Percentiles rank a stretch among this genome's conserved stretches.
Conservation (phyloP, 2,888 invertebrate genomes). For the Drosophila falleni region DNA sequence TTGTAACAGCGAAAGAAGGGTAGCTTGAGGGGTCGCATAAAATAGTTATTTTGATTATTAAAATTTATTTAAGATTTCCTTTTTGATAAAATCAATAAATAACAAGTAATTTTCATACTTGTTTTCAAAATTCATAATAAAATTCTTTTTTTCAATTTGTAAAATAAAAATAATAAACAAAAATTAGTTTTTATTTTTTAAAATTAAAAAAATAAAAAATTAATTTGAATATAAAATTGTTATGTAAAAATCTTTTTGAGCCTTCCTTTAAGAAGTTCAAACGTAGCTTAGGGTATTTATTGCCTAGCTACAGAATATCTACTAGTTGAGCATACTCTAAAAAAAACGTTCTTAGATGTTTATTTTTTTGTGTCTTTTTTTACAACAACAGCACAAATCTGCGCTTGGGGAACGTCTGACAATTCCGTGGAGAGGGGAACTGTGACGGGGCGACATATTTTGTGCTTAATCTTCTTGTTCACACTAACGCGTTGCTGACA, state of each 20-base stretch:
- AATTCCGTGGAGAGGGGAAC: conserved; percentile 17
- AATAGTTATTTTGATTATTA: no score
- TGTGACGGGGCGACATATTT: conserved; percentile 61
- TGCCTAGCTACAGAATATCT: not conserved
- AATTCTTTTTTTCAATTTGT: no score
- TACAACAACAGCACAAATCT: conserved; percentile 33
- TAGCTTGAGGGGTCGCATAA: not conserved
- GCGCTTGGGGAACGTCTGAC: conserved; percentile 36
- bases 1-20: not conserved
- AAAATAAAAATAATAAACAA: no score
- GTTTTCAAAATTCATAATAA: no score
- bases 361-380: conserved; percentile 13
- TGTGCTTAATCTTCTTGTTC: conserved; percentile 77
- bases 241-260: no score
- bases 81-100: no score
- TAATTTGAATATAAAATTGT: no score
- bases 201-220: not conserved
- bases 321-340: not conserved
- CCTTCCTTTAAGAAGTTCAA: not conserved
- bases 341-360: not conserved
- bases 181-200: not conserved
- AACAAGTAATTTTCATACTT: no score
- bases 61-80: no score
- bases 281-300: not conserved
- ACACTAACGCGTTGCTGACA: conserved; percentile 76